phyloP scores from a whole-genome alignment of 2,797 vertebrate species.

The Alcedo atthis region DNA sequence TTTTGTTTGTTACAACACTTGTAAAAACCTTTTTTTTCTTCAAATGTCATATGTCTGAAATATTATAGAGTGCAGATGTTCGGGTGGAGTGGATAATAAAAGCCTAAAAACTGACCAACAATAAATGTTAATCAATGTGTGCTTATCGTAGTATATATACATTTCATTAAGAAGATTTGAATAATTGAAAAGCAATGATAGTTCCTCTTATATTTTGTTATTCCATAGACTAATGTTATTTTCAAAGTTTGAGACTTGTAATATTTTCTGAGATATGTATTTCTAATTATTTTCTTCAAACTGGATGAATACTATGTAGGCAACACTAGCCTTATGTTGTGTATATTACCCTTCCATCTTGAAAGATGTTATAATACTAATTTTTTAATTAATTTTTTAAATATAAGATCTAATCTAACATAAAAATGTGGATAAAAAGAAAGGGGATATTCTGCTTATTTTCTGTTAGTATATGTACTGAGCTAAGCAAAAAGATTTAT shows the following conservation, averaged over 20 bases:
- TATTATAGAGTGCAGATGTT: neutral
- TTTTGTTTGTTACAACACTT: neutral
- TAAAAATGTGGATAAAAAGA: neutral
- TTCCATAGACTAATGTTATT: neutral
- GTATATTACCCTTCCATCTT: neutral
- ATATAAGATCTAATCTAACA: neutral
- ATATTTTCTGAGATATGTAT: neutral
- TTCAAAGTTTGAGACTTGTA: neutral
- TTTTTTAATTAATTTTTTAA: neutral
- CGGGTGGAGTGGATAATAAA: neutral
- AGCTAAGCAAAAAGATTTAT: neutral
- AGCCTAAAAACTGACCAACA: neutral
- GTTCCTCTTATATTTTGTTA: neutral
- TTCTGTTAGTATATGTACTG: neutral
- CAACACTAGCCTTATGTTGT: neutral
- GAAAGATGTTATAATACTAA: neutral
- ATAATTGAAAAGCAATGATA: neutral
- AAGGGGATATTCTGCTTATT: neutral
- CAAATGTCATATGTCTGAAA: neutral
- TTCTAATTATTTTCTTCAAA: neutral
- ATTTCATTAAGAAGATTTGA: neutral
- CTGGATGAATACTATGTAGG: neutral
- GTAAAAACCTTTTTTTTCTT: neutral
- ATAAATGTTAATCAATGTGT: neutral
- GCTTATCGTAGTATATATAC: neutral